These are phyloP conservation scores for Ophion ventricosus DNA, from an alignment of 2,888 invertebrate species.

Conservation along the genomic window DNA sequence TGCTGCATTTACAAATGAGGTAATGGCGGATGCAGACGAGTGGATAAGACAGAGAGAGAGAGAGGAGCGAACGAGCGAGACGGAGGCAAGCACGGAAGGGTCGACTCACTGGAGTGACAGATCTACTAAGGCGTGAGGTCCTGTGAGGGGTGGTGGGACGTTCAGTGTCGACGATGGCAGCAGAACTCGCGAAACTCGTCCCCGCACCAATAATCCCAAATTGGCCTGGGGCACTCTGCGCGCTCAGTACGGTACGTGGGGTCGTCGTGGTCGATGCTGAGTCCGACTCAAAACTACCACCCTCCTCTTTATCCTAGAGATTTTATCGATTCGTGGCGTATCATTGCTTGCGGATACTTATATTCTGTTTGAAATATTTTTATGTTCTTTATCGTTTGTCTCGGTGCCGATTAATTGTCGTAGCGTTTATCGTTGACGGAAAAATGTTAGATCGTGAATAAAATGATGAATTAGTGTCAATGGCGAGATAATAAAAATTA, in stretches of 20 bases:
- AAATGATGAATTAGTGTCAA: too few species aligned
- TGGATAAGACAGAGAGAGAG: slow-evolving; percentile 35
- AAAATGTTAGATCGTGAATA: too few species aligned
- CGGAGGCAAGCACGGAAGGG: slow-evolving; percentile 64
- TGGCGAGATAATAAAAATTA: too few species aligned
- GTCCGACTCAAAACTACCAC: slow-evolving; percentile 90
- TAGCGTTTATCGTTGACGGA: too few species aligned
- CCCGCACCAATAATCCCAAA: slow-evolving; percentile 75
- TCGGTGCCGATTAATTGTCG: too few species aligned
- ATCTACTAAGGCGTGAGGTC: slow-evolving; percentile 83
- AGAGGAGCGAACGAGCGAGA: slow-evolving; percentile 48
- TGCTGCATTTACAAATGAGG: slow-evolving; percentile 48
- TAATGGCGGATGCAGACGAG: background rate
- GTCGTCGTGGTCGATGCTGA: slow-evolving; percentile 89
- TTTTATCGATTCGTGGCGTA: slow-evolving; percentile 53
- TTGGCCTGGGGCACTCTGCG: slow-evolving; percentile 81
- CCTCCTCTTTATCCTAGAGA: slow-evolving; percentile 84
- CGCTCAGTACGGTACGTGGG: slow-evolving; percentile 89
- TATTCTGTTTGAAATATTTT: too few species aligned
- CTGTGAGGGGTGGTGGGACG: slow-evolving; percentile 85
- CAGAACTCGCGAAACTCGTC: slow-evolving; percentile 82
- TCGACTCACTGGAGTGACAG: slow-evolving; percentile 84
- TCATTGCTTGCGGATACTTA: background rate
- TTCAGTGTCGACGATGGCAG: slow-evolving; percentile 86
- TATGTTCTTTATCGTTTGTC: too few species aligned